Evolutionary conservation across 2,888 invertebrate species (phyloP).

Genomic region (Monochamus alternatus): DNA sequence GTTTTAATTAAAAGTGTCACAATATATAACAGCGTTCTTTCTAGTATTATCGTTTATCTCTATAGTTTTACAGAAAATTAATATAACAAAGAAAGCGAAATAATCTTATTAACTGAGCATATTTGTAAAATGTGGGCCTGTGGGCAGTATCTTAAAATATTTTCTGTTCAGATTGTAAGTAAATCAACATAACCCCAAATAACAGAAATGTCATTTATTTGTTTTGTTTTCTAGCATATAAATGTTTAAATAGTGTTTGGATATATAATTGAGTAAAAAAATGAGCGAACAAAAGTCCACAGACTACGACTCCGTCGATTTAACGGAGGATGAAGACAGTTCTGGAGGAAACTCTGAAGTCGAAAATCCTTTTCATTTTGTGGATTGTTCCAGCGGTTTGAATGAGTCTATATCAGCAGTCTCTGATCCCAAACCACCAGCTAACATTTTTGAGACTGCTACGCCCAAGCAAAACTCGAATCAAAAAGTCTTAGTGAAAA

Average conservation of each 20-base stretch:
- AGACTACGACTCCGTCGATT: slow-evolving; percentile 38
- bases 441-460: no score
- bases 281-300: slow-evolving; percentile 9
- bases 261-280: not conserved
- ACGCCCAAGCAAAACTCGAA: no score
- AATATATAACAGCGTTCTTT: no score
- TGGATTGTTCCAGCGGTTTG: not conserved
- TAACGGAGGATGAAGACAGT: slow-evolving; percentile 46
- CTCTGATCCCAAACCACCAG: not conserved
- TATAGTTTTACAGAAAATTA: no score
- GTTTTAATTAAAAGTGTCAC: no score
- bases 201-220: not conserved
- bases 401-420: not conserved
- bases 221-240: not conserved
- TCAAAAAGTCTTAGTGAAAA: no score
- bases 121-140: no score
- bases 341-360: slow-evolving; percentile 19
- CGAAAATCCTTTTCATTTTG: slow-evolving; percentile 16
- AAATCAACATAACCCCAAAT: slow-evolving; percentile 11
- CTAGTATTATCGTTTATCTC: no score
- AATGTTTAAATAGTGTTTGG: not conserved
- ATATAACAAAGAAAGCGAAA: no score
- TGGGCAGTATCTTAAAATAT: no score
- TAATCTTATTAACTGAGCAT: no score
- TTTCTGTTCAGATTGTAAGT: not conserved